These are phyloP conservation scores for Grallaria varia DNA, from an alignment of 2,113 vertebrate species.

Conservation along the genomic window DNA sequence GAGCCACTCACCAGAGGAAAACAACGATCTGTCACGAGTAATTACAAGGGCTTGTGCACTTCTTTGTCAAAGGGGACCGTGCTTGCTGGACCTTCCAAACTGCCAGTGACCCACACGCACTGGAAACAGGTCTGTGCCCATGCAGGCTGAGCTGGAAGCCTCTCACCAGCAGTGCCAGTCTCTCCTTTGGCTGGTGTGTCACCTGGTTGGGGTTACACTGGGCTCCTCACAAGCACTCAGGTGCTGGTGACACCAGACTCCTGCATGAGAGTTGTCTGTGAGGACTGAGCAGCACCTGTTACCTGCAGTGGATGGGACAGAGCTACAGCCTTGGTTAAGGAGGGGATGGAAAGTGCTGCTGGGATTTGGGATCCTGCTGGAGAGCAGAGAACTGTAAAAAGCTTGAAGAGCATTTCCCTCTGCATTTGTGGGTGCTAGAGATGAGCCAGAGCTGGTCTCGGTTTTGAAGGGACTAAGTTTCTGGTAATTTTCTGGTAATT, in stretches of 20 bases:
- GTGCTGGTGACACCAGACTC: background rate
- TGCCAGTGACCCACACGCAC: accelerated
- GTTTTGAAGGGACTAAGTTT: background rate
- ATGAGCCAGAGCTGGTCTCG: background rate
- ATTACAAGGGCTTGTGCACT: background rate
- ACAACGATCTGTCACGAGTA: background rate
- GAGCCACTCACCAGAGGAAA: background rate
- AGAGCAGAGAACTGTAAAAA: background rate
- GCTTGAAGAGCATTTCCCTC: background rate
- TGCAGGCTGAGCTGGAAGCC: background rate
- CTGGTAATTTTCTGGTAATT: background rate
- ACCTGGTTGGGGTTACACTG: background rate
- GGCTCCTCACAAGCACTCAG: background rate
- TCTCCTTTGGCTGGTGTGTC: background rate
- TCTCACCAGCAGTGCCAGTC: background rate
- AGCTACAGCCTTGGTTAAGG: background rate
- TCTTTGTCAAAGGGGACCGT: background rate
- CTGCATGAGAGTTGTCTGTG: accelerated
- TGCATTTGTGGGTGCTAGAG: background rate
- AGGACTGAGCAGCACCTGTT: accelerated
- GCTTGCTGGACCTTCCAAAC: background rate
- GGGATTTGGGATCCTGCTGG: background rate
- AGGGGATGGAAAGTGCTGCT: background rate
- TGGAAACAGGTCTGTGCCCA: background rate
- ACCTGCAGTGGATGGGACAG: background rate